These are phyloP conservation scores for Agrochola lychnidis DNA, from an alignment of 2,888 invertebrate genomes.

Conservation along the genomic window DNA sequence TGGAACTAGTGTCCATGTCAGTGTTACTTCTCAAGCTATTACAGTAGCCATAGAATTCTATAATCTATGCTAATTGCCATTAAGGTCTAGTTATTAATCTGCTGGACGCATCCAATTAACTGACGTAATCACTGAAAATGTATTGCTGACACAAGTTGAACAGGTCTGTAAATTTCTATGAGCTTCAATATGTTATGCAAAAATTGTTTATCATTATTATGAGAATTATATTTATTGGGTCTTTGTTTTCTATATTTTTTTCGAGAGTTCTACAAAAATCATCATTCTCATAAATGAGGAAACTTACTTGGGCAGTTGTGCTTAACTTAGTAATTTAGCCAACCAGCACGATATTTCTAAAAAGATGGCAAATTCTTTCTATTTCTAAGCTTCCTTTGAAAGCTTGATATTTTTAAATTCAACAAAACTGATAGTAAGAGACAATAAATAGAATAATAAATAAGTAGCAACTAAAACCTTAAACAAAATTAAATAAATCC, in stretches of 20 bases:
- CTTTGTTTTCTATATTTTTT: too few relatives aligned
- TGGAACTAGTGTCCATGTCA: slow-evolving; percentile 48
- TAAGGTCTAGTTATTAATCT: slow-evolving; percentile 52
- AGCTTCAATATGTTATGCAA: slow-evolving; percentile 4
- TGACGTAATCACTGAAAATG: slow-evolving; percentile 49
- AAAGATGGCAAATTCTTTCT: background rate
- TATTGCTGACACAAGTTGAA: slow-evolving; percentile 37
- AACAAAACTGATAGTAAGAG: background rate
- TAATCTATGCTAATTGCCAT: slow-evolving; percentile 56
- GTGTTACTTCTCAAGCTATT: slow-evolving; percentile 48
- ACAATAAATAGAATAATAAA: background rate
- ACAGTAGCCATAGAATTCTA: slow-evolving; percentile 47
- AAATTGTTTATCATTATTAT: background rate
- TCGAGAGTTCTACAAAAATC: background rate
- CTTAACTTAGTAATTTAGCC: background rate
- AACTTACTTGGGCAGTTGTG: background rate
- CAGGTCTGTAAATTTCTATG: slow-evolving; percentile 30
- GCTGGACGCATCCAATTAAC: slow-evolving; percentile 53
- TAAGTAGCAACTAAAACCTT: background rate
- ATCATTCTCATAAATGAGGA: background rate
- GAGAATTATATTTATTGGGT: background rate
- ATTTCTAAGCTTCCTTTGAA: background rate
- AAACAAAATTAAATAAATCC: slow-evolving; percentile 23
- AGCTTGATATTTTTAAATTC: background rate
- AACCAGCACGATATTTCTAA: background rate